Evolutionary conservation across 2,888 invertebrate species (phyloP).

Genomic region (Oscheius onirici): DNA sequence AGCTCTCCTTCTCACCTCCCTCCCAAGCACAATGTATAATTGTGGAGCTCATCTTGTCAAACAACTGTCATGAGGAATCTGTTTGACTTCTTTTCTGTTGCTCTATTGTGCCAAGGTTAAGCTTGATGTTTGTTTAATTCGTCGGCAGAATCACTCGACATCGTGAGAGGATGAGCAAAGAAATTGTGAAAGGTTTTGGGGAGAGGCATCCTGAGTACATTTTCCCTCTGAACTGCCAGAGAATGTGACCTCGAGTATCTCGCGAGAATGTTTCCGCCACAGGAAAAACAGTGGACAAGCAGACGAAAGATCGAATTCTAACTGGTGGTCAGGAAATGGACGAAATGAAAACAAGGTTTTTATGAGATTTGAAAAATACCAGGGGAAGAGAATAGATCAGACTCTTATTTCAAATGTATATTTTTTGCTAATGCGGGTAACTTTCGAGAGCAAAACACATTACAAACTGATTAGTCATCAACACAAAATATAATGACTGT

Average conservation of each 20-base stretch:
- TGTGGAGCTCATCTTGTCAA: neutral
- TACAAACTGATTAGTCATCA: too few relatives aligned
- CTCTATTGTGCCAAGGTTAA: slow-evolving; percentile 11
- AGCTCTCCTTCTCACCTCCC: slow-evolving; percentile 3
- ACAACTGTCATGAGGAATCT: slow-evolving; percentile 3
- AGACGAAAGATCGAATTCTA: neutral
- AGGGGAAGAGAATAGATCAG: neutral
- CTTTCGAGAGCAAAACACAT: too few relatives aligned
- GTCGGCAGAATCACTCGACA: slow-evolving; percentile 4
- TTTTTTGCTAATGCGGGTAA: too few relatives aligned
- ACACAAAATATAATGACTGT: too few relatives aligned
- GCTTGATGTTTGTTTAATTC: slow-evolving; percentile 30
- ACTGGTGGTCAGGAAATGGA: neutral
- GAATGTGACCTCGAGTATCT: too few relatives aligned
- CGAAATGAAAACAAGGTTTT: neutral
- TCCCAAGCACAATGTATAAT: neutral
- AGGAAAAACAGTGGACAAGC: neutral
- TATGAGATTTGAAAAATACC: neutral
- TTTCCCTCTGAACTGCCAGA: too few relatives aligned
- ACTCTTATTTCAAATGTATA: too few relatives aligned
- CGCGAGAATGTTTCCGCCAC: neutral
- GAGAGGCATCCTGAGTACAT: too few relatives aligned
- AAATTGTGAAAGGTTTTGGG: slow-evolving; percentile 1
- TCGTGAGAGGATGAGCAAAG: neutral
- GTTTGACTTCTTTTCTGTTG: slow-evolving; percentile 3